Evolutionary conservation across 2,113 vertebrate genomes (phyloP), one percentile per base, ranked within the genome.

Genomic region (Hypanus sabinus): DNA sequence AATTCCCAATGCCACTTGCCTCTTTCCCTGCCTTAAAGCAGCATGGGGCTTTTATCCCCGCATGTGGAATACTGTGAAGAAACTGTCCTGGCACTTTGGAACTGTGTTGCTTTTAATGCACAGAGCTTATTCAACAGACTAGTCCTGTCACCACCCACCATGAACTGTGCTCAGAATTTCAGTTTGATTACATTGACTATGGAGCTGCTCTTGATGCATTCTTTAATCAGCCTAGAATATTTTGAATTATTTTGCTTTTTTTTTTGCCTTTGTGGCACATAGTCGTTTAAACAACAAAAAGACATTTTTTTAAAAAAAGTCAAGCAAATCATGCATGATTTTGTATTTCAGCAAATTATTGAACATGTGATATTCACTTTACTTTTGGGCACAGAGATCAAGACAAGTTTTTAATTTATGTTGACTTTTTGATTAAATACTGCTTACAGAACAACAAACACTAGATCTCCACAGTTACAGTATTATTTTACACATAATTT

Each of bases 31-130:
- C 98, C 98, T 99, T 99, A 99, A 98, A 98, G 97, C 98, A 98
- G 98, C 98, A 97, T 96, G 96, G 97, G 97, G 98, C 97, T 97
- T 97, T 97, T 96, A 95, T 95, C 95, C 96, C 95, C 94, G 98
- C 98, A 98, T 98, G 98, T 98, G 97, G 97, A 97, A 97, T 98
- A 99, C 98, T 99, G 99, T 99, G 98, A 99, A 99, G 98, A 98
- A 97, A 97, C 96, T 91, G 95, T 96, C 96, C 96, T 96, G 97
- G 97, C 97, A 97, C 97, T 97, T 97, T 97, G 93, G 95, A 96
- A 97, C 96, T 95, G 96, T 96, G 96, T 97, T 96, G 97, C 96
- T 97, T 96, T 95, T 96, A 97, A 97, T 96, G 96, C 96, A 96
- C 96, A 96, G 96, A 95, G 96, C 97, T 96, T 96, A 94, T 94